phyloP scores from a whole-genome alignment of 1,140 invertebrate genomes.

The Cyclina sinensis region DNA sequence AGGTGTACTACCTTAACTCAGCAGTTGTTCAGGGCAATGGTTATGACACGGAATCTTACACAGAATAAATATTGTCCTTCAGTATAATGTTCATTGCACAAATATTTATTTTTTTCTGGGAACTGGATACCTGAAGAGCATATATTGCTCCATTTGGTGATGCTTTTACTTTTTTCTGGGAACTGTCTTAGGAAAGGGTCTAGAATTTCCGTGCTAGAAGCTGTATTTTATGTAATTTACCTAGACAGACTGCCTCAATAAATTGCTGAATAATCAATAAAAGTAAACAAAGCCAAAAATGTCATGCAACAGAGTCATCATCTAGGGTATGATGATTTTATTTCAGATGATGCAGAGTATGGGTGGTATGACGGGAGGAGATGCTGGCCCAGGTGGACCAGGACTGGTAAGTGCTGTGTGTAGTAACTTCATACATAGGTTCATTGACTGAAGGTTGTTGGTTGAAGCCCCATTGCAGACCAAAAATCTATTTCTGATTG shows the following conservation, averaged over 20 bases:
- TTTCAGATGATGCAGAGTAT: slow-evolving; percentile 75
- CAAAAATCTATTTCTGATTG: no score
- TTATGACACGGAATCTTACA: no score
- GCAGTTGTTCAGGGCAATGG: no score
- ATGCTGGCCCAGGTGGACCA: slow-evolving; percentile 10
- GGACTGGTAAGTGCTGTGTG: slow-evolving; percentile 24
- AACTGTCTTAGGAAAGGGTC: neutral
- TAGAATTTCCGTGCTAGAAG: neutral
- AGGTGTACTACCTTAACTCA: no score
- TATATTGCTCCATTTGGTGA: no score
- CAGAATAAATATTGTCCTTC: no score
- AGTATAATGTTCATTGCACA: no score
- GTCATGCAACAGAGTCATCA: neutral
- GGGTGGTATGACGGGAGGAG: slow-evolving; percentile 68
- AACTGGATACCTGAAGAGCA: no score
- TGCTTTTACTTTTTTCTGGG: neutral
- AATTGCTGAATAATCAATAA: neutral
- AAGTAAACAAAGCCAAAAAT: neutral
- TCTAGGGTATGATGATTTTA: neutral
- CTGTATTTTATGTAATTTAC: neutral
- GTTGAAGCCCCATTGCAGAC: no score
- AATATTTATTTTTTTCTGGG: no score
- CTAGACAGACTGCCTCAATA: neutral
- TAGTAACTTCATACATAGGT: no score
- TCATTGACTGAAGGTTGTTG: no score